Evolutionary conservation across 2,797 vertebrate species (phyloP).

Genomic region (Hypotaenidia philippensis): DNA sequence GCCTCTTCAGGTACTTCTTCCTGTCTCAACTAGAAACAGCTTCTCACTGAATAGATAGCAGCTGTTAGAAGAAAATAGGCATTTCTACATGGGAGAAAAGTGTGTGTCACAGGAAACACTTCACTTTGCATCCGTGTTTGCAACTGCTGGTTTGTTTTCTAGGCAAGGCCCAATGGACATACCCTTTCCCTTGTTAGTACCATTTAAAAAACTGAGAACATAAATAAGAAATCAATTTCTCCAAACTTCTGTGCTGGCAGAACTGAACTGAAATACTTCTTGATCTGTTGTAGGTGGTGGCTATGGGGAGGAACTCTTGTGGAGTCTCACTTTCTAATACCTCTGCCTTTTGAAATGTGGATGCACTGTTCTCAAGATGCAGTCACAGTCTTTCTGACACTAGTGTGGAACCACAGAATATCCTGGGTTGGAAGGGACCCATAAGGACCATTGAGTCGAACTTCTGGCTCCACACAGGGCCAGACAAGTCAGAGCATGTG

Average conservation of each 20-base stretch:
- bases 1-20: background rate
- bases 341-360: background rate
- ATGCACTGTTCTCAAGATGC: background rate
- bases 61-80: background rate
- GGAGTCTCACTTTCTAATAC: background rate
- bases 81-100: background rate
- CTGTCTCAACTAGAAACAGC: background rate
- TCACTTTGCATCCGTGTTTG: background rate
- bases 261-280: background rate
- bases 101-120: constrained; percentile 10
- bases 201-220: background rate
- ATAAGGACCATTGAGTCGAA: too few relatives aligned
- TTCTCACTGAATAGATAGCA: background rate
- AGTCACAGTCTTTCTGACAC: background rate
- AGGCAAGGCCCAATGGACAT: constrained; percentile 1
- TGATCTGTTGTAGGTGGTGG: background rate
- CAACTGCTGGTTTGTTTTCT: constrained; percentile 47
- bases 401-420: too few relatives aligned
- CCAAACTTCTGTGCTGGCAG: background rate
- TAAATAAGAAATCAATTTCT: background rate
- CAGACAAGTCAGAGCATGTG: too few relatives aligned
- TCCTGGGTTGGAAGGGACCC: too few relatives aligned
- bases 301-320: background rate
- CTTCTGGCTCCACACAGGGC: too few relatives aligned
- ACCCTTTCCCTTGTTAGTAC: constrained; percentile 21